Evolutionary conservation across 2,888 invertebrate genomes (phyloP).

Genomic region (Drosophila affinis): DNA sequence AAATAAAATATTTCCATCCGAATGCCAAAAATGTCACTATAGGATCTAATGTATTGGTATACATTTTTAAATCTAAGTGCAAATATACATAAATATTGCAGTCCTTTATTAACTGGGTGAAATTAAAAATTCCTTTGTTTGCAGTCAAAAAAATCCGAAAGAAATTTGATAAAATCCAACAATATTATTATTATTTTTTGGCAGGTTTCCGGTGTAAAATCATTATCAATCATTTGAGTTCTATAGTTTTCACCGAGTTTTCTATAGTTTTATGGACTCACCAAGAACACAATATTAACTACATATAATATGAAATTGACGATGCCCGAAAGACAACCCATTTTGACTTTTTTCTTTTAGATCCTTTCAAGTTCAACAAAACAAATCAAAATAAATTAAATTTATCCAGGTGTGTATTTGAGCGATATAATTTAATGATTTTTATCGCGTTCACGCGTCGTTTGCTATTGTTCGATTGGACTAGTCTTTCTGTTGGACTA

Average conservation of each 20-base stretch:
- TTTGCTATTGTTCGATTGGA: slow-evolving; percentile 67
- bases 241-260: background rate
- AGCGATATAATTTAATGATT: background rate
- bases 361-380: background rate
- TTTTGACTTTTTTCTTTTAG: slow-evolving; percentile 54
- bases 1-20: too few species aligned
- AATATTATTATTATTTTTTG: too few species aligned
- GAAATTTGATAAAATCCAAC: background rate
- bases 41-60: too few species aligned
- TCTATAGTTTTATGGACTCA: slow-evolving; percentile 61
- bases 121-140: background rate
- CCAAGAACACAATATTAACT: slow-evolving; percentile 82
- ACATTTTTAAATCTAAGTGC: too few species aligned
- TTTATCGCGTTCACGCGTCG: slow-evolving; percentile 66
- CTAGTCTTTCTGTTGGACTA: slow-evolving; percentile 27
- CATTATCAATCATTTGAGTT: background rate
- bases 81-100: too few species aligned
- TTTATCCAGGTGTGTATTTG: slow-evolving; percentile 5
- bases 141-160: background rate
- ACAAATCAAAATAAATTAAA: background rate
- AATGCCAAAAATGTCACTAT: too few species aligned
- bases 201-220: too few species aligned
- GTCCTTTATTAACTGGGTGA: too few species aligned
- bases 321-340: slow-evolving; percentile 78
- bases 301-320: slow-evolving; percentile 80